Conservation (phyloP, 23 tunicate genomes). For the Clavelina lepadiformis region DNA sequence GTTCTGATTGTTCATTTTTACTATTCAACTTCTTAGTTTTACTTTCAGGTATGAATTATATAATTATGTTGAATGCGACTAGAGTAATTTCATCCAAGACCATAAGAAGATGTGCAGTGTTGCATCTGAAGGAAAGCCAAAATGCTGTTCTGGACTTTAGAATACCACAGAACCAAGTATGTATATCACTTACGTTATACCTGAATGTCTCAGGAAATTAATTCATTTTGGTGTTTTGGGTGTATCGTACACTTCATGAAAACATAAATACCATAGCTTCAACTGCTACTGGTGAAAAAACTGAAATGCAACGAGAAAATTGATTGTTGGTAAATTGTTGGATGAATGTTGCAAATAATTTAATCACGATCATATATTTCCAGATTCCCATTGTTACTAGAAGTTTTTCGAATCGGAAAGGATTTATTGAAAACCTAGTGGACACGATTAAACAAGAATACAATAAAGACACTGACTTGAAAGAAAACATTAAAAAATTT, state of each 20-base stretch:
- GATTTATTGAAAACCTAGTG: conserved; percentile 66
- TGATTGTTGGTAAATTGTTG: too few species aligned
- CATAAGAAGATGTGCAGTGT: conserved; percentile 3
- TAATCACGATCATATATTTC: too few species aligned
- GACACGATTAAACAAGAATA: conserved; percentile 82
- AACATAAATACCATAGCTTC: too few species aligned
- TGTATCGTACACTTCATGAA: too few species aligned
- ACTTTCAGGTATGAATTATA: not conserved
- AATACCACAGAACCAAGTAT: not conserved
- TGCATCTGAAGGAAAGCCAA: not conserved
- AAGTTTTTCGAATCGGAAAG: conserved; percentile 29
- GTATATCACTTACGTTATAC: too few species aligned
- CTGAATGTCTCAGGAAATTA: too few species aligned
- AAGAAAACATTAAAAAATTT: conserved; percentile 75
- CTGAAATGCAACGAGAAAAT: too few species aligned
- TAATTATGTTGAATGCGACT: conserved; percentile 11
- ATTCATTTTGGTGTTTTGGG: too few species aligned
- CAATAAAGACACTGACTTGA: conserved; percentile 67
- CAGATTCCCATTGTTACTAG: not conserved
- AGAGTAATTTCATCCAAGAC: not conserved
- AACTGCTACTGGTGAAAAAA: too few species aligned
- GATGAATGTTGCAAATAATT: too few species aligned
- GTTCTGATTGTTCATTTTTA: too few species aligned
- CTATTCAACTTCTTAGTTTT: too few species aligned
- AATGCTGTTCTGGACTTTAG: not conserved